A percentile compares a stretch with the other conserved stretches of the same genome.
Conservation (phyloP, 35 echinoderm and acorn worm genomes). For the Lytechinus pictus region DNA sequence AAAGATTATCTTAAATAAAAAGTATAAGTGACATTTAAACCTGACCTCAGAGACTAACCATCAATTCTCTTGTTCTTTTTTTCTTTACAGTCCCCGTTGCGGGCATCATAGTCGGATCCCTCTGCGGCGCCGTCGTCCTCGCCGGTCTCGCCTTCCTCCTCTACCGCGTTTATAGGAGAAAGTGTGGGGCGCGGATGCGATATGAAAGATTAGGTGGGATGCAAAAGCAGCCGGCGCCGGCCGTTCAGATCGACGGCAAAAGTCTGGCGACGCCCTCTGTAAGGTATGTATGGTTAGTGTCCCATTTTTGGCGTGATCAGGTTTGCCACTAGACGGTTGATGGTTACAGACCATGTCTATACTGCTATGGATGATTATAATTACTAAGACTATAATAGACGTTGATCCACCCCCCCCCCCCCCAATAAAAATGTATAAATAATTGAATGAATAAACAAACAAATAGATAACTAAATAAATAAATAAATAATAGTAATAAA, state of each 20-base stretch:
- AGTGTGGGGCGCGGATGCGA: slow-evolving; percentile 71
- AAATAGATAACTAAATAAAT: too few relatives aligned
- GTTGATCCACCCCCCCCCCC: too few relatives aligned
- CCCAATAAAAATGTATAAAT: too few relatives aligned
- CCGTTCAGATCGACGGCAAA: slow-evolving; percentile 92
- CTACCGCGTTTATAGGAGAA: slow-evolving; percentile 83
- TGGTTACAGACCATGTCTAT: too few relatives aligned
- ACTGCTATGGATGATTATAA: too few relatives aligned
- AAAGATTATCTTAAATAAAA: too few relatives aligned
- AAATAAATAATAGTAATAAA: too few relatives aligned
- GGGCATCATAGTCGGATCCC: slow-evolving; percentile 70
- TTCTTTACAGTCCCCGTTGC: slow-evolving; percentile 66
- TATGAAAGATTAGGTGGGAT: slow-evolving; percentile 78
- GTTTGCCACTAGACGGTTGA: neutral
- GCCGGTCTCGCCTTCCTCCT: slow-evolving; percentile 79
- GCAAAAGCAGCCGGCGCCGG: slow-evolving; percentile 72
- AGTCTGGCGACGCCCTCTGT: slow-evolving; percentile 83
- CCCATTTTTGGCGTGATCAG: neutral
- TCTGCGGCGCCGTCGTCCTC: slow-evolving; percentile 84
- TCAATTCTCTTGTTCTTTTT: neutral
- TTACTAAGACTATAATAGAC: too few relatives aligned
- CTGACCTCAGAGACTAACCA: neutral
- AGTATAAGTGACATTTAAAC: too few relatives aligned
- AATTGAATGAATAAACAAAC: too few relatives aligned
- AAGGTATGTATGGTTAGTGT: slow-evolving; percentile 62